These are phyloP conservation scores for Xiphydria camelus DNA, from an alignment of 2,888 invertebrate species.

Conservation along the genomic window DNA sequence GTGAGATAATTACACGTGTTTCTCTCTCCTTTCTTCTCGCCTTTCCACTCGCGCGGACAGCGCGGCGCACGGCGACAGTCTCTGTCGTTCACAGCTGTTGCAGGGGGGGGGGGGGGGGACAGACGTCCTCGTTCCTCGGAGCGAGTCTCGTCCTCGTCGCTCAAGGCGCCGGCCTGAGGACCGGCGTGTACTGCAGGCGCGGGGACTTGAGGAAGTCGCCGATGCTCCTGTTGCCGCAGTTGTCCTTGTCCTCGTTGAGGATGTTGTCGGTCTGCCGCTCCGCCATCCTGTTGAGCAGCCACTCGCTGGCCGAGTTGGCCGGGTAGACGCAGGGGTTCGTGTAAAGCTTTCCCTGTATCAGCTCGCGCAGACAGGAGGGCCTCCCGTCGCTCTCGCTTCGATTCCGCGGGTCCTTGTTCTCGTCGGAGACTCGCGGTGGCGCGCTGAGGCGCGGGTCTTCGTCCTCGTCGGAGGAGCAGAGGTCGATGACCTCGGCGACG, in stretches of 20 bases:
- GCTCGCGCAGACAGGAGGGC: conserved; percentile 11
- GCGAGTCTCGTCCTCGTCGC: too few relatives aligned
- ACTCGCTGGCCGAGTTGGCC: conserved; percentile 30
- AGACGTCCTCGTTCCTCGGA: too few relatives aligned
- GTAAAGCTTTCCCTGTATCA: conserved; percentile 30
- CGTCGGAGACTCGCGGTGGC: conserved; percentile 35
- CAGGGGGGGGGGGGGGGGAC: too few relatives aligned
- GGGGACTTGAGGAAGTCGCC: too few relatives aligned
- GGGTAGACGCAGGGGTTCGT: conserved; percentile 34
- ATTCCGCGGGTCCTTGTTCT: conserved; percentile 40
- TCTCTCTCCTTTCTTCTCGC: too few relatives aligned
- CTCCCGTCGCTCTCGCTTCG: conserved; percentile 2
- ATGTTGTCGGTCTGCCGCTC: conserved; percentile 13
- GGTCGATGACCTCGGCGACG: conserved; percentile 71
- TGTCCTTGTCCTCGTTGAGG: conserved; percentile 18
- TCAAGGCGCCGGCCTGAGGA: too few relatives aligned
- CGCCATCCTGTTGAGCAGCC: conserved; percentile 20
- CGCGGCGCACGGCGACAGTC: too few relatives aligned
- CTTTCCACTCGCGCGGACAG: too few relatives aligned
- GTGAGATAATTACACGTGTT: too few relatives aligned
- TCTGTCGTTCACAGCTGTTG: too few relatives aligned
- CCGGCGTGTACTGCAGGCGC: too few relatives aligned
- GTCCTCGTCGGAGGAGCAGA: conserved; percentile 72
- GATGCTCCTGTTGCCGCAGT: conserved; percentile 23
- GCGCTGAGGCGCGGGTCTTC: conserved; percentile 49